Percentiles rank a stretch among this genome's conserved stretches.
Evolutionary conservation across 2,888 invertebrate genomes (phyloP).

Genomic region (Agrotis puta): DNA sequence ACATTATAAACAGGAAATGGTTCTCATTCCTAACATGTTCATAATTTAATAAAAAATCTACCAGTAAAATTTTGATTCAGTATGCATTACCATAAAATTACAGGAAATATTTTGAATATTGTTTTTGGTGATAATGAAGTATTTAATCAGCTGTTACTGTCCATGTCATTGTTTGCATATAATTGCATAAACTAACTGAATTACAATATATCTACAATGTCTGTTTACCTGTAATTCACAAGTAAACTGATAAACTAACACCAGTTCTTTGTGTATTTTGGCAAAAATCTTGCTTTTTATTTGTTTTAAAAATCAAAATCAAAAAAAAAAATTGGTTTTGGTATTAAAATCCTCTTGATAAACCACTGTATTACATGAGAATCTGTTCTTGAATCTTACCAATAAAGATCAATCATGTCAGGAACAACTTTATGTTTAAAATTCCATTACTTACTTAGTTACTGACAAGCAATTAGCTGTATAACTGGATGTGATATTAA

Average conservation of each 20-base stretch:
- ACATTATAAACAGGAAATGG: neutral
- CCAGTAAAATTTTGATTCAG: neutral
- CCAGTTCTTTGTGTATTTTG: neutral
- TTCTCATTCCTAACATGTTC: neutral
- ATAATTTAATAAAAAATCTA: neutral
- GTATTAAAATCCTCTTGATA: too few relatives aligned
- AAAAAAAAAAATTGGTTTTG: too few relatives aligned
- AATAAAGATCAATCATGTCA: neutral
- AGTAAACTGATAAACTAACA: neutral
- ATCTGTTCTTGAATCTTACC: neutral
- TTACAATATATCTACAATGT: neutral
- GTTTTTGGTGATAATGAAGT: conserved; percentile 7
- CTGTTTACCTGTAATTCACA: neutral
- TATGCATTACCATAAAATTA: neutral
- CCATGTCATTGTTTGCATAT: neutral
- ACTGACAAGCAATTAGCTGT: neutral
- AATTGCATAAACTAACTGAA: neutral
- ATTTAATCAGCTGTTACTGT: conserved; percentile 1
- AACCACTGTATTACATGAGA: too few relatives aligned
- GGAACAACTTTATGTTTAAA: too few relatives aligned
- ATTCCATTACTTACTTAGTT: neutral
- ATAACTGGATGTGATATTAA: too few relatives aligned
- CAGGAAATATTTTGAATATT: neutral
- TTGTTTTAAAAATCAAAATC: too few relatives aligned
- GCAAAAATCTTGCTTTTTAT: neutral